Percentiles rank a stretch among this genome's conserved stretches.
phyloP scores from a whole-genome alignment of 1,140 invertebrate species.

The Brachionus sp. region DNA sequence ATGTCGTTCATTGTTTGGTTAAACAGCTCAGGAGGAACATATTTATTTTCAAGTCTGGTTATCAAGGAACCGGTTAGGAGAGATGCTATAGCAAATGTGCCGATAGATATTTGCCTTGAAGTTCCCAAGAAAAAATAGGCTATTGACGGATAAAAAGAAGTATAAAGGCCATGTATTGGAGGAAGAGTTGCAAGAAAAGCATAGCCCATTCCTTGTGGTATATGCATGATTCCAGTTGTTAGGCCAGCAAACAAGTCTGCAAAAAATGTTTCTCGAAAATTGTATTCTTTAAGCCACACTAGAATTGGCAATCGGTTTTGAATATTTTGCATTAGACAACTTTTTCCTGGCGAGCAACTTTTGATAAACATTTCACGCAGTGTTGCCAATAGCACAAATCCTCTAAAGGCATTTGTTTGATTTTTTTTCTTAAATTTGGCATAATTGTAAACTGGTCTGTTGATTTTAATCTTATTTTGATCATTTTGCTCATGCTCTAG shows the following conservation, averaged over 20 bases:
- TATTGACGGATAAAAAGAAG: slow-evolving; percentile 86
- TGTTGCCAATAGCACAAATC: neutral
- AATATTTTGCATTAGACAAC: slow-evolving; percentile 11
- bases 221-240: slow-evolving; percentile 61
- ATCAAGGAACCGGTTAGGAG: slow-evolving; percentile 66
- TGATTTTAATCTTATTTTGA: neutral
- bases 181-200: slow-evolving; percentile 78
- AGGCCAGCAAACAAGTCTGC: slow-evolving; percentile 59
- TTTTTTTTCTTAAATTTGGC: neutral
- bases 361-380: neutral
- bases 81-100: slow-evolving; percentile 82
- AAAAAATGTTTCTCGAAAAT: slow-evolving; percentile 53
- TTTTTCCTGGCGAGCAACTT: neutral
- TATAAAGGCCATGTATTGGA: slow-evolving; percentile 84
- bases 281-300: slow-evolving; percentile 55
- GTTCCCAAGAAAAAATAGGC: slow-evolving; percentile 85
- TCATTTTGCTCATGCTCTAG: neutral
- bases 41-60: neutral
- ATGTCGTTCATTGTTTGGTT: neutral
- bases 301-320: slow-evolving; percentile 51
- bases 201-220: slow-evolving; percentile 72
- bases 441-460: neutral
- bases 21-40: neutral
- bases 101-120: slow-evolving; percentile 84
- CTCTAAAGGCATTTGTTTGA: neutral